Evolutionary conservation across 2,888 invertebrate genomes (phyloP), one percentile per base, ranked within the genome.

Genomic region (Cephalotes varians): DNA sequence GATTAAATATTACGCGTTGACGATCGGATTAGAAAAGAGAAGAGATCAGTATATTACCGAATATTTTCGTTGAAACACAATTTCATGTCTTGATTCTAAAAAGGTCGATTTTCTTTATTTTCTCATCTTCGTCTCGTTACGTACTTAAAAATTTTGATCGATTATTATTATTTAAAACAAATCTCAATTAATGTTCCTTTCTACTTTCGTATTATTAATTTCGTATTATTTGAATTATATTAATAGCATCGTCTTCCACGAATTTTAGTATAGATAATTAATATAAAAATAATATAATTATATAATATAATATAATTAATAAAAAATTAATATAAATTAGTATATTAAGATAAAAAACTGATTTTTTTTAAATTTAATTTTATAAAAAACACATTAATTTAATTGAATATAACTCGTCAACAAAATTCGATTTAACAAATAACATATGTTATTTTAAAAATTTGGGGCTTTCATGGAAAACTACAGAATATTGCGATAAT

Each of bases 321-420:
- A 49, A 18, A 47, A 21, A 51, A 10, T 21, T n/a, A 60, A 34
- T 28, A 58, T 58, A 58, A n/a, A n/a, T n/a, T n/a, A n/a, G n/a
- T n/a, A n/a, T n/a, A n/a, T n/a, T n/a, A n/a, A n/a, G n/a, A n/a
- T n/a, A n/a, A n/a, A n/a, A n/a, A n/a, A 58, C 31, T 58, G 3
- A 28, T 58, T n/a, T 58, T 9, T n/a, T 60, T 10, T 12, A 10
- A 58, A 58, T n/a, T n/a, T 34, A 58, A 21, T 3, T 18, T 15
- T 34, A 60, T 60, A 5, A 34, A 34, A 60, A 60, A 34, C n/a
- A 34, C 10, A 60, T 34, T 60, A 60, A 60, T 60, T 34, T n/a
- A 60, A 60, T 3, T 37, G 34, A 21, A 60, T n/a, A 10, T 60
- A 0, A 37, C 5, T 60, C 12, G 10, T 25, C 25, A 9, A 1